Evolutionary conservation across 1,140 invertebrate species (phyloP), one percentile per base, ranked within the genome.

Genomic region (Drosophila sp.): DNA sequence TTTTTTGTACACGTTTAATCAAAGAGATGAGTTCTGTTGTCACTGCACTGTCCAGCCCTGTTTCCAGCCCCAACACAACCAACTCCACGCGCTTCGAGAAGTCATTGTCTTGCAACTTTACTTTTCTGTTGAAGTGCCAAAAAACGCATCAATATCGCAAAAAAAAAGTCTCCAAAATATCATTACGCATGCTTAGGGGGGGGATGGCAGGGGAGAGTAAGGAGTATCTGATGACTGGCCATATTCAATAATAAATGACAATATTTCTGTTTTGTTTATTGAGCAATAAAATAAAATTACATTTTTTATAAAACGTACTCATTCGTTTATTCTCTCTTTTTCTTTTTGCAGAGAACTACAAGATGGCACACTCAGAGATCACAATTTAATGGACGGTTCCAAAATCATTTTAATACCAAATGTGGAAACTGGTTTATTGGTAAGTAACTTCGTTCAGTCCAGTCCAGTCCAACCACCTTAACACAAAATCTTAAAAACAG

Each of bases 381-480:
- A 98, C 93, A 95, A 96, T 70, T 93, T 98, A 69, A 94, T 95
- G 90, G 96, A 98, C 93, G 97, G 97, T 68, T 96, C 97, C 77
- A 95, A 96, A 84, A 95, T 98, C 70, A 98, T 97, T 73, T 94
- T 98, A 80, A 94, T 98, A 87, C 98, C 97, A 60, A 98, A 96
- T 93, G 97, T 98, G 62, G 97, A 98, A 94, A 98, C 97, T 80
- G 98, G 98, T 92, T 94, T 98, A 82, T 93, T 98, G 95, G 98
- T 98, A 94, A 96, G 96, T 95, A 6, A 40, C 10, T 11, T 38
- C 7, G 44, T 50, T 23, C 8, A 40, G 44, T 50, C 44, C 8
- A 40, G 44, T 50, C 23, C 44, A 27, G 44, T 50, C 44, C 41
- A 73, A 17, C 23, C 6, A 70, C 56, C 33, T 58, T 50, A 50